Conservation (phyloP, 2,888 invertebrate genomes). For the Amblyteles armatorius region DNA sequence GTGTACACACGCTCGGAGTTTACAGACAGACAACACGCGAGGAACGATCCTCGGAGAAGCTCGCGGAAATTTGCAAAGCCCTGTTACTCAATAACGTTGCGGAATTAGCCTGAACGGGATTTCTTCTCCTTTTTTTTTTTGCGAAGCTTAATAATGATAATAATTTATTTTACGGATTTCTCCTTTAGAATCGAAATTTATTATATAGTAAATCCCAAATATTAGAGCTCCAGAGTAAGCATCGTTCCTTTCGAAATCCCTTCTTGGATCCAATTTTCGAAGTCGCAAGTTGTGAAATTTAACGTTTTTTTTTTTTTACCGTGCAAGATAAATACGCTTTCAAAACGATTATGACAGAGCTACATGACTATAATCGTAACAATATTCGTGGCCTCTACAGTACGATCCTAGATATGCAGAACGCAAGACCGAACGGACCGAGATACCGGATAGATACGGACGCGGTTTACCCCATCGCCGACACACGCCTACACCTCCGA, state of each 20-base stretch:
- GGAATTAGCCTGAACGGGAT: neutral
- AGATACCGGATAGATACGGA: constrained; percentile 31
- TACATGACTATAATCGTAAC: neutral
- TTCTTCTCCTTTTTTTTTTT: neutral
- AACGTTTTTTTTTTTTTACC: neutral
- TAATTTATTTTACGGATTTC: too few relatives aligned
- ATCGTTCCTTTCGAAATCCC: too few relatives aligned
- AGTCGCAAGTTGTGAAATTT: neutral
- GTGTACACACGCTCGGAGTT: neutral
- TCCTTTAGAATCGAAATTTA: too few relatives aligned
- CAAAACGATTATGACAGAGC: neutral
- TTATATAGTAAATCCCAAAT: too few relatives aligned
- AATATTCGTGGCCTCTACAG: neutral
- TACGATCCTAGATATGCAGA: neutral
- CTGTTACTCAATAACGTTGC: constrained; percentile 4
- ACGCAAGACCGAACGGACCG: constrained; percentile 4
- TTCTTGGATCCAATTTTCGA: neutral
- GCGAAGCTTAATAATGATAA: too few relatives aligned
- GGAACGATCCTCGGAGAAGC: neutral
- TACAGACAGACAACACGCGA: constrained; percentile 1
- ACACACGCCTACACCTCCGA: constrained; percentile 36
- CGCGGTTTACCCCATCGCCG: constrained; percentile 37
- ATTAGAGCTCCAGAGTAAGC: too few relatives aligned
- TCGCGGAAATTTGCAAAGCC: neutral
- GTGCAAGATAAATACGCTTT: neutral